Evolutionary conservation across 2,113 vertebrate genomes (phyloP).

Genomic region (Asarcornis scutulata): DNA sequence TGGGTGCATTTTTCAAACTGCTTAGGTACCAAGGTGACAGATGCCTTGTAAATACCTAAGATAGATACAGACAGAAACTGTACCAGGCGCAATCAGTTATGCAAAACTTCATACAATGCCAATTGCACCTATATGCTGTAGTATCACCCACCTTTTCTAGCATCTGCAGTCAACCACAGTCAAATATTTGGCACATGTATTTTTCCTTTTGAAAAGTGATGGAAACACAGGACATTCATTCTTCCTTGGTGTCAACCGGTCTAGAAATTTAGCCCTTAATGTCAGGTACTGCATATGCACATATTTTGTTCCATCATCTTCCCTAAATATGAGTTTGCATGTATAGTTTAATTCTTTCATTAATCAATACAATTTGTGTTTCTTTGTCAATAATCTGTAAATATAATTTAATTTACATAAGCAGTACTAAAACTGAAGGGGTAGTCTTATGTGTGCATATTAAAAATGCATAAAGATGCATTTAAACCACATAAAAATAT

Average conservation of each 20-base stretch:
- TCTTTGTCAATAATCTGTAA: background rate
- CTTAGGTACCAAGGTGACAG: slow-evolving; percentile 69
- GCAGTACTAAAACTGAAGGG: background rate
- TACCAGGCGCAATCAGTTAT: slow-evolving; percentile 55
- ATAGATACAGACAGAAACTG: slow-evolving; percentile 75
- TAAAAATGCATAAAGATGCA: background rate
- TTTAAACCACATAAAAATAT: background rate
- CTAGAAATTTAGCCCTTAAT: slow-evolving; percentile 14
- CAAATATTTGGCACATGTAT: slow-evolving; percentile 34
- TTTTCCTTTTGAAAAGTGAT: slow-evolving; percentile 52
- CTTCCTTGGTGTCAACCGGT: slow-evolving; percentile 44
- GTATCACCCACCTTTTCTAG: slow-evolving; percentile 64
- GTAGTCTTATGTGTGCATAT: background rate
- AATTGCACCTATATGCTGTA: slow-evolving; percentile 33
- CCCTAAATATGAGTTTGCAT: background rate
- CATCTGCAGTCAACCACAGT: slow-evolving; percentile 50
- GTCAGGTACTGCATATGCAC: background rate
- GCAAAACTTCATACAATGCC: slow-evolving; percentile 59
- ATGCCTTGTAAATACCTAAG: slow-evolving; percentile 72
- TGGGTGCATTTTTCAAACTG: slow-evolving; percentile 69
- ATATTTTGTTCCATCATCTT: slow-evolving; percentile 8
- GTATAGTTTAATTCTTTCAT: background rate
- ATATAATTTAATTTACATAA: background rate
- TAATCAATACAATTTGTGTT: background rate
- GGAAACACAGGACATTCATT: slow-evolving; percentile 43